Conservation (phyloP, 2,797 vertebrate species). For the Momotus momota region DNA sequence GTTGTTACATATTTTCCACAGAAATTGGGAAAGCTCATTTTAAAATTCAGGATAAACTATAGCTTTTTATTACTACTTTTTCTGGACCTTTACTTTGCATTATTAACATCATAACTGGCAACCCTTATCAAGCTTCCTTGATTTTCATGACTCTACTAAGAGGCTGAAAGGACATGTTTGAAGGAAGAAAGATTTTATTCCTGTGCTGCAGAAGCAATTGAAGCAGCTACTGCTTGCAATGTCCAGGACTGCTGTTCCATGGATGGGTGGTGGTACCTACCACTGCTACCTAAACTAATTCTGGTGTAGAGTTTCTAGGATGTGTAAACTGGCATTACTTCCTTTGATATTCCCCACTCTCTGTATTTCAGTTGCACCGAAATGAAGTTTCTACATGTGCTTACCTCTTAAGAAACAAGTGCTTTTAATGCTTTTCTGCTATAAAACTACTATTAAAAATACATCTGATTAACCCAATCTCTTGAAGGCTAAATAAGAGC, state of each 20-base stretch:
- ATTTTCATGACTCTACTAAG: neutral
- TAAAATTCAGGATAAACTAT: neutral
- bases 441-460: slow-evolving; percentile 42
- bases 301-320: neutral
- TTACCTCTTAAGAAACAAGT: slow-evolving; percentile 3
- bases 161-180: neutral
- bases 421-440: slow-evolving; percentile 21
- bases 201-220: neutral
- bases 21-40: neutral
- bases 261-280: neutral
- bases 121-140: neutral
- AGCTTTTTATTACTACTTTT: neutral
- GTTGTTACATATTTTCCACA: neutral
- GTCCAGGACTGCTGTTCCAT: neutral
- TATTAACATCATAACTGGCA: neutral
- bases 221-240: neutral
- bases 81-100: neutral
- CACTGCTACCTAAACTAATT: neutral
- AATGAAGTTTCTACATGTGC: neutral
- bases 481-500: slow-evolving; percentile 19
- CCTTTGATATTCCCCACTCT: neutral
- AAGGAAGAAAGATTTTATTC: neutral
- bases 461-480: slow-evolving; percentile 24
- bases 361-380: neutral
- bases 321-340: neutral